Evolutionary conservation across 2,888 invertebrate species (phyloP).

Genomic region (Lepas anatifera): DNA sequence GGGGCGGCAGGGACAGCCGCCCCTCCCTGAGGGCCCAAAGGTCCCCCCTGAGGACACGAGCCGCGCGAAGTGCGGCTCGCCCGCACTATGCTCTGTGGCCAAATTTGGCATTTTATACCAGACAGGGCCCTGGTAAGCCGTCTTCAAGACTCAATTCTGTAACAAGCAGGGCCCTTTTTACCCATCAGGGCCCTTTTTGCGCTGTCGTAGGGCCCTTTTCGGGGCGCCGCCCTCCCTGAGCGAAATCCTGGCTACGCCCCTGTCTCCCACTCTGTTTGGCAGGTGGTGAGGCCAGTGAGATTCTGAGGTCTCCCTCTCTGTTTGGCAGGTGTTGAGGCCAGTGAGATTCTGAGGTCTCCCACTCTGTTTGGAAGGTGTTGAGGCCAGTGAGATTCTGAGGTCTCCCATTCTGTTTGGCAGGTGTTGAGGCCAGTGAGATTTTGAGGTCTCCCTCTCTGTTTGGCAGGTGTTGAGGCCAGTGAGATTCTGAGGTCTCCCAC

Average conservation of each 20-base stretch:
- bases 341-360: conserved; percentile 46
- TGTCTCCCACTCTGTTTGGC: neutral
- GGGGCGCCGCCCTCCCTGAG: too few species aligned
- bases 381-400: conserved; percentile 49
- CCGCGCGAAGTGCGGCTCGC: too few species aligned
- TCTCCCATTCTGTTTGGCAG: neutral
- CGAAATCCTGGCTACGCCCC: neutral
- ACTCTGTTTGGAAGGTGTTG: conserved; percentile 45
- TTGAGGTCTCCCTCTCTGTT: neutral
- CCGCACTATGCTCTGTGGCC: too few species aligned
- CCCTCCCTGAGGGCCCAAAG: too few species aligned
- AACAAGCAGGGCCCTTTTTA: too few species aligned
- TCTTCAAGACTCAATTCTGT: too few species aligned
- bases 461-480: neutral
- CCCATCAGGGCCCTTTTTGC: too few species aligned
- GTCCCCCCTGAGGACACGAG: too few species aligned
- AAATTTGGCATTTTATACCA: too few species aligned
- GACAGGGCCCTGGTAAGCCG: too few species aligned
- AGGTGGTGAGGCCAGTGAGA: neutral
- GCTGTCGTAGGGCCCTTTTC: too few species aligned
- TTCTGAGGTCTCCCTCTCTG: neutral
- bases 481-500: neutral
- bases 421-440: neutral
- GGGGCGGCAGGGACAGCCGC: too few species aligned
- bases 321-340: conserved; percentile 51